Evolutionary conservation across 2,888 invertebrate species (phyloP).

Genomic region (Epiblema foenella): DNA sequence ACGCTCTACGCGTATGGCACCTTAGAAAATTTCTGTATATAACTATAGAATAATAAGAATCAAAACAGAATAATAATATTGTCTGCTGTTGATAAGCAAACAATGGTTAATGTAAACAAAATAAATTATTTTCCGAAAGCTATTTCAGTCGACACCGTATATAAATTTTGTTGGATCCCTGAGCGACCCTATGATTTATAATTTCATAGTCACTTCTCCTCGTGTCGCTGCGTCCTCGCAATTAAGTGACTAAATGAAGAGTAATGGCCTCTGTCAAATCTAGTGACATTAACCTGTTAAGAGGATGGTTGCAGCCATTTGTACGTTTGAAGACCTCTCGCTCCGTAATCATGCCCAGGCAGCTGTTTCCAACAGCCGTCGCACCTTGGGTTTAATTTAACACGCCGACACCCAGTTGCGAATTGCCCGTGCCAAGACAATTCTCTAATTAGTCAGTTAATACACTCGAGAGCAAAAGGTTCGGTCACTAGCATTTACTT

Average conservation of each 20-base stretch:
- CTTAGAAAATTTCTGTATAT: no score
- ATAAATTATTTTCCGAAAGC: slow-evolving; percentile 4
- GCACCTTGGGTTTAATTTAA: slow-evolving; percentile 25
- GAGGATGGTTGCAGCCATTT: slow-evolving; percentile 19
- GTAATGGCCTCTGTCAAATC: slow-evolving; percentile 48
- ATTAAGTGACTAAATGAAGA: slow-evolving; percentile 50
- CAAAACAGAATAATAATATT: no score
- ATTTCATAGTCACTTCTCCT: slow-evolving; percentile 23
- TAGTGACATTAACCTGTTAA: slow-evolving; percentile 39
- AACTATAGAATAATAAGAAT: background rate
- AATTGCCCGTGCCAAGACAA: slow-evolving; percentile 19
- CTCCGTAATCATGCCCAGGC: slow-evolving; percentile 4
- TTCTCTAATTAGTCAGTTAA: slow-evolving; percentile 13
- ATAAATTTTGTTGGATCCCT: slow-evolving; percentile 4
- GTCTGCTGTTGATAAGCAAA: no score
- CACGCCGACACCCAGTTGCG: background rate
- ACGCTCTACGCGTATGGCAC: no score
- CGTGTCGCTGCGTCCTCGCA: slow-evolving; percentile 40
- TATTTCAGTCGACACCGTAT: background rate
- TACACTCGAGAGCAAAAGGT: background rate
- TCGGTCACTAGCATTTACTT: no score
- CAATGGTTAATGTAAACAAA: background rate
- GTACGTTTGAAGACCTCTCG: slow-evolving; percentile 28
- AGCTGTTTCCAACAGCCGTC: slow-evolving; percentile 24
- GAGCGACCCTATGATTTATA: slow-evolving; percentile 12